A percentile compares a stretch with the other conserved stretches of the same genome.
Evolutionary conservation across 2,888 invertebrate genomes (phyloP).

Genomic region (Drosophila buzzatii): DNA sequence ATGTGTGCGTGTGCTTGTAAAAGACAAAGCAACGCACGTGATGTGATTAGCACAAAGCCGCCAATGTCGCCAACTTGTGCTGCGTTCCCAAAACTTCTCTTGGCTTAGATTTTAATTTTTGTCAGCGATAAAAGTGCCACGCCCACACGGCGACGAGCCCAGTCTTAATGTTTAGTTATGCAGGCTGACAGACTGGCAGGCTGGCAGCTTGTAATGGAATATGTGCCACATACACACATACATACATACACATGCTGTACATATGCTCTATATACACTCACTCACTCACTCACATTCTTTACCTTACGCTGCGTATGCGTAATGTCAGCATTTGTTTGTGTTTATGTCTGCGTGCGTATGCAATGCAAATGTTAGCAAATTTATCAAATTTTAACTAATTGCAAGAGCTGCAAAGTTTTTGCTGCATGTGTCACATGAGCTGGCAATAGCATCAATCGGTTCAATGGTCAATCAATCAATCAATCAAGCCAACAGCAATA

Average conservation of each 20-base stretch:
- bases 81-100: conserved; percentile 43
- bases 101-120: conserved; percentile 78
- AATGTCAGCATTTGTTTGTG: background rate
- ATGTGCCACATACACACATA: background rate
- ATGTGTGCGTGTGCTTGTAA: conserved; percentile 24
- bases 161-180: conserved; percentile 8
- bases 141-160: conserved; percentile 1
- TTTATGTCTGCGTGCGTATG: background rate
- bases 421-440: conserved; percentile 7
- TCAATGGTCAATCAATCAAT: conserved; percentile 43
- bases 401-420: conserved; percentile 21
- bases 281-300: background rate
- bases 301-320: conserved; percentile 3
- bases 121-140: conserved; percentile 57
- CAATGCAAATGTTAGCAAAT: conserved; percentile 3
- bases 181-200: background rate
- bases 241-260: background rate
- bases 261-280: background rate
- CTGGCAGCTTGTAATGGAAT: background rate
- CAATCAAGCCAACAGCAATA: conserved; percentile 10
- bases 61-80: conserved; percentile 32
- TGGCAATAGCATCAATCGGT: conserved; percentile 16
- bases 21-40: conserved; percentile 62
- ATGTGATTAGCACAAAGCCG: conserved; percentile 77
- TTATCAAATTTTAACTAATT: conserved; percentile 26